Conservation (phyloP, 2,888 invertebrate genomes). For the Rhagophthalmus giganteus region DNA sequence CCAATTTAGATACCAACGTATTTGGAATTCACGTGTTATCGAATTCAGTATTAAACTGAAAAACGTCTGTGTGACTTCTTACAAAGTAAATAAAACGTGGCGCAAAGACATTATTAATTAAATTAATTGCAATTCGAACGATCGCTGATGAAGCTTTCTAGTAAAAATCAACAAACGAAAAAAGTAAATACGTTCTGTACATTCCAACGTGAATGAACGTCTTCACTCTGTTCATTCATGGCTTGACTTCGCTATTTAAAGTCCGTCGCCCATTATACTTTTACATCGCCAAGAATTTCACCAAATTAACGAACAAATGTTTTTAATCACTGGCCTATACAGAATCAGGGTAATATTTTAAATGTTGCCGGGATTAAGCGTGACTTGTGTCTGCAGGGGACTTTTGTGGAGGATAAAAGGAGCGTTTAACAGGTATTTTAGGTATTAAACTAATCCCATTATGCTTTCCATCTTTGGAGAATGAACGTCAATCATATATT, state of each 20-base stretch:
- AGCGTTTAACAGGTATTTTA: constrained; percentile 51
- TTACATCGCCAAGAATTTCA: constrained; percentile 43
- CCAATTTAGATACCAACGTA: too few relatives aligned
- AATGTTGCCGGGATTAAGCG: constrained; percentile 45
- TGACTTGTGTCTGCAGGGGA: constrained; percentile 47
- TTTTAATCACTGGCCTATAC: constrained; percentile 51
- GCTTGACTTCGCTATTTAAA: constrained; percentile 46
- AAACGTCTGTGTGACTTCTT: too few relatives aligned
- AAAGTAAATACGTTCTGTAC: too few relatives aligned
- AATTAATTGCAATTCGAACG: too few relatives aligned
- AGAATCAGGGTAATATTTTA: constrained; percentile 49
- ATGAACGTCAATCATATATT: constrained; percentile 37
- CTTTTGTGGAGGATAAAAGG: constrained; percentile 45
- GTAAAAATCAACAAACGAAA: too few relatives aligned
- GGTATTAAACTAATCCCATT: constrained; percentile 42
- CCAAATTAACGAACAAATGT: constrained; percentile 53
- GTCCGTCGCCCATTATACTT: constrained; percentile 37
- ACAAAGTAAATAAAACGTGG: too few relatives aligned
- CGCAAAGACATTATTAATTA: too few relatives aligned
- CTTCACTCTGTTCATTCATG: constrained; percentile 27
- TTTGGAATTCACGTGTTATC: too few relatives aligned
- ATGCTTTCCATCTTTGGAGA: constrained; percentile 33
- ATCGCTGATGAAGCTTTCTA: too few relatives aligned
- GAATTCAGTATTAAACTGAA: too few relatives aligned
- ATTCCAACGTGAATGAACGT: constrained; percentile 27